phyloP scores from a whole-genome alignment of 2,113 vertebrate species.

The Odobenus rosmarus region DNA sequence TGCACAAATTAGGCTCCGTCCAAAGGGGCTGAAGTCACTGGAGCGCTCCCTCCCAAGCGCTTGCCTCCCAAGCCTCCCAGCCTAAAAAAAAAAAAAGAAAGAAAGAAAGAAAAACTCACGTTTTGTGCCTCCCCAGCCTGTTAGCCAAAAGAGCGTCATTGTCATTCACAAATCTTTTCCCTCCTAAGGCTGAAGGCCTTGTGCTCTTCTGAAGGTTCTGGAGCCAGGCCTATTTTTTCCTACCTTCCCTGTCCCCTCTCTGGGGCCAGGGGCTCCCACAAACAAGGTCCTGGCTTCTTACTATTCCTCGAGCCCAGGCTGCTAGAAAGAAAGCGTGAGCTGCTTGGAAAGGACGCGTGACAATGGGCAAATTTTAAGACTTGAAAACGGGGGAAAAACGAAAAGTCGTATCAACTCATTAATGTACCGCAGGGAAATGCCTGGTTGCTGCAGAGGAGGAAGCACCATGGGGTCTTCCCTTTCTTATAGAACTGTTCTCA shows the following conservation, averaged over 20 bases:
- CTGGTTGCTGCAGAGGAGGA: neutral
- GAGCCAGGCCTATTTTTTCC: neutral
- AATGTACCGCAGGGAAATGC: neutral
- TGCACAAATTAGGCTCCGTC: neutral
- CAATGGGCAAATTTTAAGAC: neutral
- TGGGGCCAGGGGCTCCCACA: neutral
- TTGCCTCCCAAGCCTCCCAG: neutral
- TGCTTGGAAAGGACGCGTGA: neutral
- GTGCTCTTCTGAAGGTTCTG: neutral
- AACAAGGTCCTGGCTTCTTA: neutral
- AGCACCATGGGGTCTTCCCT: accelerated
- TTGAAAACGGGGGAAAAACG: neutral
- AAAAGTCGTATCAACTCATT: neutral
- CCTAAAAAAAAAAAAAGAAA: neutral
- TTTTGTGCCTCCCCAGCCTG: neutral
- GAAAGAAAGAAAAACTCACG: neutral
- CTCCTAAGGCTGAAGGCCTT: neutral
- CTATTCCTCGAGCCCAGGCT: neutral
- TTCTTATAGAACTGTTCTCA: neutral
- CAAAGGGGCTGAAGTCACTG: neutral
- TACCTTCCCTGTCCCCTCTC: neutral
- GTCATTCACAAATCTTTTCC: neutral
- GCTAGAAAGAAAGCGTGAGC: neutral
- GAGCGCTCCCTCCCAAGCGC: neutral
- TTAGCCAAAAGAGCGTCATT: neutral